phyloP scores from a whole-genome alignment of 2,888 invertebrate genomes.

The Clunio marinus region DNA sequence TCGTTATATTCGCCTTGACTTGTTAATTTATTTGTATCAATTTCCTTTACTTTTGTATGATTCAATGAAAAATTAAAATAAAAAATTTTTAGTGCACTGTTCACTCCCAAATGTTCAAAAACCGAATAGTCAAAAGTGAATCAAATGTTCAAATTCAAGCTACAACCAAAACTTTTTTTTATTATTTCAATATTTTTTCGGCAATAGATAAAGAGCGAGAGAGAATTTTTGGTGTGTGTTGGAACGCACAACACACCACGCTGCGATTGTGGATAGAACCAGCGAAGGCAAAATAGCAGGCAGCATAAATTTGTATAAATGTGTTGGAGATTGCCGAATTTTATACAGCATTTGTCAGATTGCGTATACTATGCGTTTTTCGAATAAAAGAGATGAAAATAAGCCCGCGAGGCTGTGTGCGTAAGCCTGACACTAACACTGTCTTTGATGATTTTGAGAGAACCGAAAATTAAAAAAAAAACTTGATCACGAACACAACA shows the following conservation, averaged over 20 bases:
- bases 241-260: neutral
- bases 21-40: conserved; percentile 23
- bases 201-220: conserved; percentile 38
- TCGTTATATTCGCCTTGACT: conserved; percentile 21
- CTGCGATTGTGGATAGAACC: too few species aligned
- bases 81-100: conserved; percentile 38
- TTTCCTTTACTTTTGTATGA: conserved; percentile 26
- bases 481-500: neutral
- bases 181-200: conserved; percentile 39
- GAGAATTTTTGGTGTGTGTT: conserved; percentile 29
- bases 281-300: conserved; percentile 1
- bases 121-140: conserved; percentile 39
- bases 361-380: conserved; percentile 16
- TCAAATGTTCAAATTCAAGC: conserved; percentile 36
- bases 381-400: conserved; percentile 30
- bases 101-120: conserved; percentile 38
- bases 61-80: conserved; percentile 39
- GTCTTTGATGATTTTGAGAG: too few species aligned
- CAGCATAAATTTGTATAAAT: neutral
- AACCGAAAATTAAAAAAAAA: conserved; percentile 25
- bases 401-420: neutral
- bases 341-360: neutral
- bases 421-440: neutral
- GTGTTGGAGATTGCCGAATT: neutral
- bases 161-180: conserved; percentile 36